These are phyloP conservation scores for Sorex araneus DNA, from an alignment of 2,113 vertebrate genomes.

Conservation along the genomic window DNA sequence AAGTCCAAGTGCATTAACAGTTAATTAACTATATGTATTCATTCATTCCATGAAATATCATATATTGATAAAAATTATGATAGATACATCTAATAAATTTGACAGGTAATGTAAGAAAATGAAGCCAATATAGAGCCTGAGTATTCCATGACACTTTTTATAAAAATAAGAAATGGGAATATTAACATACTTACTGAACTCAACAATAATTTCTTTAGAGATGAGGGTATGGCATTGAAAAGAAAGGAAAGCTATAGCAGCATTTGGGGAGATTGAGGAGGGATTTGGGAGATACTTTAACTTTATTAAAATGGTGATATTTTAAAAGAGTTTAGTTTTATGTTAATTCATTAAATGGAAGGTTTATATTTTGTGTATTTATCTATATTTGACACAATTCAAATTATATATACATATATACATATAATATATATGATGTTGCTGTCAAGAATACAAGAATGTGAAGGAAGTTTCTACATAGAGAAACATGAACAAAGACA, in stretches of 20 bases:
- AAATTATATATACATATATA: too few relatives aligned
- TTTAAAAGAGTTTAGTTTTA: background rate
- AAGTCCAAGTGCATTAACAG: background rate
- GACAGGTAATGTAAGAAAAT: conserved; percentile 4
- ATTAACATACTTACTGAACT: background rate
- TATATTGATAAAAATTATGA: background rate
- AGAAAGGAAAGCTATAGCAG: background rate
- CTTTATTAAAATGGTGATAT: background rate
- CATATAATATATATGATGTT: too few relatives aligned
- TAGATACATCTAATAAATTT: background rate
- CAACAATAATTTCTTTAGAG: background rate
- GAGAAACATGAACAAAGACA: too few relatives aligned
- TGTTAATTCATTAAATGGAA: background rate
- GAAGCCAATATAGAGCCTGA: background rate
- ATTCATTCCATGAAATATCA: background rate
- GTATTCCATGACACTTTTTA: background rate
- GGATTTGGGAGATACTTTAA: background rate
- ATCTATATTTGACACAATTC: background rate
- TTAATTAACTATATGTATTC: background rate
- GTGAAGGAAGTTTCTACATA: too few relatives aligned
- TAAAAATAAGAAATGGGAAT: background rate
- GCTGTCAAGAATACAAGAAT: too few relatives aligned
- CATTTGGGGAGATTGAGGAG: background rate
- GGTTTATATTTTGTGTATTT: background rate
- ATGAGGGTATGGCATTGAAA: background rate